Conservation (phyloP, 2,113 vertebrate species). For the Dipodomys ordii region DNA sequence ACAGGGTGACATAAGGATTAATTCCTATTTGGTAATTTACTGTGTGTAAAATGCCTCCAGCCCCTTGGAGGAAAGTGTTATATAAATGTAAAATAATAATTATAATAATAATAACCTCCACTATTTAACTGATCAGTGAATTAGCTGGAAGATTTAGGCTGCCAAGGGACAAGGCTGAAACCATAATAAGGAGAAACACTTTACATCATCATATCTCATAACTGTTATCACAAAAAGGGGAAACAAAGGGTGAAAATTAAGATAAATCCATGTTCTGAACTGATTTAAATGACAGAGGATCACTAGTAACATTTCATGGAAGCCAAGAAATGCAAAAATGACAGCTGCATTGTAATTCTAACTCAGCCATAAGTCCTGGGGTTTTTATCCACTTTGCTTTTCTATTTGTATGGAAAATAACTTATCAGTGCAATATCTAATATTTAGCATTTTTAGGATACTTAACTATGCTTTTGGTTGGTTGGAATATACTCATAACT, state of each 20-base stretch:
- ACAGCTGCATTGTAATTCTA: constrained; percentile 73
- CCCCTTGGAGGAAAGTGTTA: constrained; percentile 79
- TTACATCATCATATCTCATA: constrained; percentile 79
- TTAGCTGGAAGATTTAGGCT: constrained; percentile 87
- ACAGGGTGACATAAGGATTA: constrained; percentile 78
- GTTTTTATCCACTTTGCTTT: constrained; percentile 56
- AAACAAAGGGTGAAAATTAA: constrained; percentile 82
- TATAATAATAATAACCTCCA: constrained; percentile 82
- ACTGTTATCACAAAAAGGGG: constrained; percentile 82
- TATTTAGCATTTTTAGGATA: constrained; percentile 57
- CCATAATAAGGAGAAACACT: constrained; percentile 84
- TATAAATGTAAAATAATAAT: constrained; percentile 85
- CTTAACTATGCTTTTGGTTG: constrained; percentile 27
- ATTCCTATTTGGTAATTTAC: constrained; percentile 81
- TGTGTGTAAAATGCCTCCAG: constrained; percentile 76
- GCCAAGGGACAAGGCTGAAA: constrained; percentile 85
- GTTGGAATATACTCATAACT: constrained; percentile 40
- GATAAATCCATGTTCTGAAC: constrained; percentile 74
- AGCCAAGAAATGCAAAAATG: constrained; percentile 72
- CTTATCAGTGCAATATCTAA: constrained; percentile 47
- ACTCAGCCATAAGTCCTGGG: constrained; percentile 45
- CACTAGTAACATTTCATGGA: constrained; percentile 67
- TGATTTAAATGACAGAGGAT: constrained; percentile 77
- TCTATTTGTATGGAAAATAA: constrained; percentile 62
- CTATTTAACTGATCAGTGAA: constrained; percentile 85